Evolutionary conservation across 2,888 invertebrate species (phyloP), one percentile per base, ranked within the genome.

Genomic region (Scaptomyza flava): DNA sequence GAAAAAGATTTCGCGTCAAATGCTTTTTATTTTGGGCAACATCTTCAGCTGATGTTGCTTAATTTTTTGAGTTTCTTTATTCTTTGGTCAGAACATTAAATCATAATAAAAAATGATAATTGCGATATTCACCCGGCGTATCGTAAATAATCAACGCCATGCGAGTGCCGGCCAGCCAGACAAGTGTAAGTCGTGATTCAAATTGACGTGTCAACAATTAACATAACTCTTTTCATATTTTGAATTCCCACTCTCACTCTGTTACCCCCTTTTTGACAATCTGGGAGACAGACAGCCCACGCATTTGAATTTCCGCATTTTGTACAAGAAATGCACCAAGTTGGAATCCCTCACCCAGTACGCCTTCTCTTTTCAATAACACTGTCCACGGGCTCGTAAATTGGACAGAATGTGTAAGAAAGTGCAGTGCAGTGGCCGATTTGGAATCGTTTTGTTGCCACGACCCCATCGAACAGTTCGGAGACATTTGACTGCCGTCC

Each of bases 111-210:
- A 88, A 89, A 90, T 72, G 89, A 84, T 90, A 90, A 90, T 90
- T 85, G 90, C 85, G 79, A 85, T 84, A 80, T 89, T 90, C 90
- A 90, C 89, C 89, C 90, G 81, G 57, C 54, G 64, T 75, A 70
- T 79, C 84, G 83, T 90, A 90, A 90, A 90, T 85, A 84, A 81
- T 68, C 61, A 57, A 53, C 70, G 68, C 81, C 78, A 76, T 66
- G 81, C 76, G 73, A 75, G 68, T 59, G 76, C 59, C 62, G 64
- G 52, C 52, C 59, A 73, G 52, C 52, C 59, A 73, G 87, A 89
- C 86, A 89, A 90, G 89, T 90, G 91, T 87, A 90, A 82, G 84
- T 87, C 87, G 82, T 90, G 90, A 90, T 90, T 90, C 90, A 90
- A 89, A 89, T 78, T 88, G 90, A 90, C 90, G 87, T 70, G 68